These are phyloP conservation scores for Macrosteles quadrilineatus DNA, from an alignment of 1,140 invertebrate genomes.

Conservation along the genomic window DNA sequence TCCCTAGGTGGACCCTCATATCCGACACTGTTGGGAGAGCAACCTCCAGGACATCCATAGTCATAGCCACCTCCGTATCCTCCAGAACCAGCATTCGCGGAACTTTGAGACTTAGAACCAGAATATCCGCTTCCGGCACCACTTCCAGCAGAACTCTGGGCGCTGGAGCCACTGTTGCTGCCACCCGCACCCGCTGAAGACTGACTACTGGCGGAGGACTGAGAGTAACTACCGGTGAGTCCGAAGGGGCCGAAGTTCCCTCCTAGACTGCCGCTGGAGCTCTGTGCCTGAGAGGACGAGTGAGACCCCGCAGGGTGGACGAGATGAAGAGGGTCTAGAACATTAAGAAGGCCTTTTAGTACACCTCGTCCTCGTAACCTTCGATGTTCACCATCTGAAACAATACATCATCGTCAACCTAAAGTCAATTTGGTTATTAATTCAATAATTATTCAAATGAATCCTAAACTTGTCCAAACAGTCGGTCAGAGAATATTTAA, in stretches of 20 bases:
- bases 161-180: background rate
- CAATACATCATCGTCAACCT: constrained; percentile 15
- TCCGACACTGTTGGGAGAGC: background rate
- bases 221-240: constrained; percentile 8
- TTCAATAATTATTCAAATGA: too few species aligned
- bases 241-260: constrained; percentile 25
- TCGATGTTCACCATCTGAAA: constrained; percentile 11
- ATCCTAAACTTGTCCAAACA: too few species aligned
- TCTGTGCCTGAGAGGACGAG: constrained; percentile 6
- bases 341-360: background rate
- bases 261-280: background rate
- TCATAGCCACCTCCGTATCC: constrained; percentile 23
- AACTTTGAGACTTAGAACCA: constrained; percentile 19
- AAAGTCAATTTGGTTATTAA: too few species aligned
- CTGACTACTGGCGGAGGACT: constrained; percentile 20
- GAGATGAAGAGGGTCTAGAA: background rate
- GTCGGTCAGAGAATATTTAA: too few species aligned
- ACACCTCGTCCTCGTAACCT: background rate
- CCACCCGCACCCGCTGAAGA: background rate
- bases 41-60: background rate
- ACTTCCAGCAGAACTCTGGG: background rate
- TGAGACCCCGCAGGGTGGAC: background rate
- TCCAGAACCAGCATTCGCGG: constrained; percentile 4
- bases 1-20: constrained; percentile 2
- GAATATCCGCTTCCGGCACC: background rate